Evolutionary conservation across 53 echinoderm and acorn worm genomes (phyloP), one percentile per base, ranked within the genome.

Genomic region (Paracentrotus lividus): DNA sequence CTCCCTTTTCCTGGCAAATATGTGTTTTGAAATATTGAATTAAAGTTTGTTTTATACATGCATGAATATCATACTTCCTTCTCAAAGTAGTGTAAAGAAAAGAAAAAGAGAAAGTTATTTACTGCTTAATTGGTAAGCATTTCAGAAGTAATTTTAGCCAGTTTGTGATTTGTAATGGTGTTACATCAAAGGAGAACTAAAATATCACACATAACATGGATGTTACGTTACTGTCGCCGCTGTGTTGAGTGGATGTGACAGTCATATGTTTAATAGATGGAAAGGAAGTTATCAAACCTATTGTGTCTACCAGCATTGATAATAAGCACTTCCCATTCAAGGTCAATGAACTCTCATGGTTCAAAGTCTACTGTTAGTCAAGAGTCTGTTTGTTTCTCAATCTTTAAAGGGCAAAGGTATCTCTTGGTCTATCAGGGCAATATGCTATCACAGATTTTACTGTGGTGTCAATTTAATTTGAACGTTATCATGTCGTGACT

Each of bases 241-340:
- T n/a, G n/a, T n/a, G n/a, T n/a, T n/a, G n/a, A n/a, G n/a, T n/a
- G n/a, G n/a, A n/a, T n/a, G 20, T 76, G 4, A 38, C 75, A 38
- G 75, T 75, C 21, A 76, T 76, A 5, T 31, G 64, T 29, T 64
- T 1, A 31, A 29, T 2, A 29, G 31, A 64, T 64, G 9, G 12
- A 45, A 27, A 26, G 81, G 81, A 81, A 81, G 81, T n/a, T 26
- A 26, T 81, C 8, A 81, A 81, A 81, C 45, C 47, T 81, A 1
- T 81, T 81, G 81, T 81, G 81, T 81, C 81, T 81, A 10, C 44
- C 27, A 81, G 27, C 45, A 81, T 47, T 27, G 26, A 81, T 47
- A 81, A 81, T 47, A 27, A 81, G 27, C 27, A 13, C n/a, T 47
- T 81, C 81, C 81, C 26, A 81, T 81, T 81, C 44, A 47, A 81